A percentile compares a stretch with the other conserved stretches of the same genome.
phyloP scores from a whole-genome alignment of 2,888 invertebrate genomes.

The Nowickia ferox region DNA sequence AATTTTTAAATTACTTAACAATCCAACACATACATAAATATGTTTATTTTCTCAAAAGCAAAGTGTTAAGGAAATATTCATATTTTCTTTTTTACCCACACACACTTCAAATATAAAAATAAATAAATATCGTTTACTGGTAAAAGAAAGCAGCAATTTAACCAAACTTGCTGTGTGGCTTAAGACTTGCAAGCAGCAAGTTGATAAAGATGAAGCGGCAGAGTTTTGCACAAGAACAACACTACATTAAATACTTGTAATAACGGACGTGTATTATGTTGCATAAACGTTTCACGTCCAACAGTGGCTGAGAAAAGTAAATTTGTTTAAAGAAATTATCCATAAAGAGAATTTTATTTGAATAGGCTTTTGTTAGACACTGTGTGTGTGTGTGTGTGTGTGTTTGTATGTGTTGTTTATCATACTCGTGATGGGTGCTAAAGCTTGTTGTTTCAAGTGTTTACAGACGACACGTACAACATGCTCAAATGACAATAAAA shows the following conservation, averaged over 20 bases:
- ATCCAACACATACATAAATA: conserved; percentile 6
- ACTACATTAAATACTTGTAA: conserved; percentile 36
- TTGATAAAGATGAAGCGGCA: not conserved
- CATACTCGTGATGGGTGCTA: conserved; percentile 67
- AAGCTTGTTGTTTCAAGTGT: conserved; percentile 71
- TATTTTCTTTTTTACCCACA: not conserved
- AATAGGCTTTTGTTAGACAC: conserved; percentile 17
- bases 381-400: not conserved
- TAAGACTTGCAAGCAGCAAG: not conserved
- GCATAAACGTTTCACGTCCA: conserved; percentile 4
- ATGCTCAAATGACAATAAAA: conserved; percentile 72
- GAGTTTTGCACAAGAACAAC: conserved; percentile 35
- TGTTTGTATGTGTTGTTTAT: not conserved
- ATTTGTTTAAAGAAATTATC: conserved; percentile 2
- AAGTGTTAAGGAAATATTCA: conserved; percentile 67
- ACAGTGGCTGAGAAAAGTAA: conserved; percentile 7
- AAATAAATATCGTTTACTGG: not conserved
- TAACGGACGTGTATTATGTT: conserved; percentile 22
- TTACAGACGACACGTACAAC: conserved; percentile 72
- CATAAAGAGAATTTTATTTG: not conserved
- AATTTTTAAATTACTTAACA: conserved; percentile 21
- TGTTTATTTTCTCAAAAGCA: conserved; percentile 39
- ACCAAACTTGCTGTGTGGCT: conserved; percentile 56
- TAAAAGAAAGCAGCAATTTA: conserved; percentile 3
- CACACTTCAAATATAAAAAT: not conserved